Evolutionary conservation across 2,113 vertebrate species (phyloP), one percentile per base, ranked within the genome.

Genomic region (Phoxinus phoxinus): DNA sequence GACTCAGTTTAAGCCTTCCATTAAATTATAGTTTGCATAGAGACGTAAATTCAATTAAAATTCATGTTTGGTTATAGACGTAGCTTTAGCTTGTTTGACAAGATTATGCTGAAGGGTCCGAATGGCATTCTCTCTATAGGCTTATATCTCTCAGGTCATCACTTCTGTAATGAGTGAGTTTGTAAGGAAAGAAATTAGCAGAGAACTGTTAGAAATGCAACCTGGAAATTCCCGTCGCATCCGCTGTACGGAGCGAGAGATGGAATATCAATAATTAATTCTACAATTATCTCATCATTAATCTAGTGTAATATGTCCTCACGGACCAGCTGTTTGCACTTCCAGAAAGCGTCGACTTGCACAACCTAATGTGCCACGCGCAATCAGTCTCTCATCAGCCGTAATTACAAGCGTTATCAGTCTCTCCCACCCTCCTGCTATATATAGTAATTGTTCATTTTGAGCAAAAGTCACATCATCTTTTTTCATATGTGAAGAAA

Each of bases 351-450:
- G 79, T 80, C 81, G 85, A 87, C 81, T 85, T 21, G 78, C 86
- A 88, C 58, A 92, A 89, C 90, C 89, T 91, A 91, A 90, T 90
- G 86, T 90, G 90, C 89, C 77, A 81, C 85, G 84, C 90, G 91
- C 93, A 95, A 94, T 95, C 93, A 94, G 84, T 89, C 89, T 87
- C 90, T 93, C 92, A 94, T 94, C 93, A 93, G 90, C 89, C 86
- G 87, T 94, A 93, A 95, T 94, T 94, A 91, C 88, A 90, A 81
- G 23, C 71, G 73, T 92, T 91, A 90, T 91, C 85, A 88, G 82
- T 92, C 90, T 90, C 87, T 88, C 79, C 88, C 81, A 90, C 89
- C 90, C 90, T 30, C 89, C 89, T 30, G 56, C 91, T 94, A 92
- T 92, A 92, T 92, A 93, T 92, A 93, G 89, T 92, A 85, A 91